Evolutionary conservation across 1,140 invertebrate species (phyloP), one percentile per base, ranked within the genome.

Genomic region (Acromyrmex heyeri): DNA sequence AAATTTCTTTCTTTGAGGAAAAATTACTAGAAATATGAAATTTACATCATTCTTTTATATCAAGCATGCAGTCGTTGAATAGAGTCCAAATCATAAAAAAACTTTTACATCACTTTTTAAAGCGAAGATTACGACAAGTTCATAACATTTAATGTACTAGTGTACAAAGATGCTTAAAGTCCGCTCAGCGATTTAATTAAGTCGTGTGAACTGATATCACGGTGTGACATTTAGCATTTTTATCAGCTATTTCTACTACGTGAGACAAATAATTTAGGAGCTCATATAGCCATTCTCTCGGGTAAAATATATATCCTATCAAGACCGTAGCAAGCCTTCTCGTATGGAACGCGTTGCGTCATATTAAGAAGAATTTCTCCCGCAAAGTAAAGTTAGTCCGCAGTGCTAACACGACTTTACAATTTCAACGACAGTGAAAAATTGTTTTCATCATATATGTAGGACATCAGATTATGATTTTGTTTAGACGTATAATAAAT

Each of bases 141-240:
- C 2, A 16, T 27, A 14, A 70, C 48, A 18, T 75, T 62, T 62
- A 50, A 61, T 12, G 48, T 4, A 55, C 7, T 48, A n/a, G 18
- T 53, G 24, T 24, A 44, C 16, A 27, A 21, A 21, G 12, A 14
- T 59, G 18, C 14, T 75, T 30, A 61, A 61, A 75, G 27, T n/a
- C 34, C 30, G 48, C 16, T 24, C n/a, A 18, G 14, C n/a, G 30
- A n/a, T 67, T 67, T 27, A 69, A 81, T 81, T 30, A 81, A 69
- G 55, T n/a, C n/a, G 18, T 14, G 24, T 30, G 69, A 61, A 75
- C 18, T 21, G n/a, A 14, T 24, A 38, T 57, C 44, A 27, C 34
- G 48, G 6, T 83, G 6, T 83, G 79, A 83, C 79, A 75, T 83
- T 82, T 75, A 83, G 27, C 38, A 59, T 50, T 82, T 82, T 82